These are phyloP conservation scores for Cyprinodon tularosa DNA, from an alignment of 2,113 vertebrate genomes.

Conservation along the genomic window DNA sequence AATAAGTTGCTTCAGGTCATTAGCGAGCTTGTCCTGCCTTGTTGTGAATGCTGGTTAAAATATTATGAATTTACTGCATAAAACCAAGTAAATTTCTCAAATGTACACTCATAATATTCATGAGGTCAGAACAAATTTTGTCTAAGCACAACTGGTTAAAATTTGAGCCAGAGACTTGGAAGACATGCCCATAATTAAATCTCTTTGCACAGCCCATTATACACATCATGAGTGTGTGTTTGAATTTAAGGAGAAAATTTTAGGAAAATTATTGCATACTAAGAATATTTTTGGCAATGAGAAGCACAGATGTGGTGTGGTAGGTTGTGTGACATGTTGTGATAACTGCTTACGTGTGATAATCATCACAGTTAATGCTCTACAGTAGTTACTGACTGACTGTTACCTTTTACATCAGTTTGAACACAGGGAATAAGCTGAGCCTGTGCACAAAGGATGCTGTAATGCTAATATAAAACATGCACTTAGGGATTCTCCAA, in stretches of 20 bases:
- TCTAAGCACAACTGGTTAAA: slow-evolving; percentile 7
- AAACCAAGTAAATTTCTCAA: slow-evolving; percentile 18
- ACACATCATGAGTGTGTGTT: slow-evolving; percentile 38
- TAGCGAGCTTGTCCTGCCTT: too few species aligned
- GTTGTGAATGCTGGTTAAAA: too few species aligned
- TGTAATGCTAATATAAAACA: background rate
- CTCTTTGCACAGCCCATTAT: slow-evolving; percentile 40
- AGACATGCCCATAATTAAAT: slow-evolving; percentile 17
- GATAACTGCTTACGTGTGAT: slow-evolving; percentile 46
- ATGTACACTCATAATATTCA: slow-evolving; percentile 25
- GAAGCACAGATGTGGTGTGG: slow-evolving; percentile 52
- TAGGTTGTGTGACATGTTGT: slow-evolving; percentile 53
- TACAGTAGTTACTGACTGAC: slow-evolving; percentile 29
- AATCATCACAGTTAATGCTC: slow-evolving; percentile 30
- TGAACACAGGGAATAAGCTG: slow-evolving; percentile 17
- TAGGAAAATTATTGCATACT: slow-evolving; percentile 54
- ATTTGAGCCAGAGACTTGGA: slow-evolving; percentile 8
- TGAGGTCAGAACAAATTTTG: slow-evolving; percentile 14
- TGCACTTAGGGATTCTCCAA: background rate
- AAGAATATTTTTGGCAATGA: slow-evolving; percentile 54
- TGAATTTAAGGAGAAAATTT: slow-evolving; percentile 45
- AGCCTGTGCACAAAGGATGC: slow-evolving; percentile 13
- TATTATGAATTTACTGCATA: too few species aligned
- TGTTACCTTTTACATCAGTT: slow-evolving; percentile 69
- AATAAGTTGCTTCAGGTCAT: too few species aligned